Evolutionary conservation across 2,888 invertebrate species (phyloP).

Genomic region (Platycheirus albimanus): DNA sequence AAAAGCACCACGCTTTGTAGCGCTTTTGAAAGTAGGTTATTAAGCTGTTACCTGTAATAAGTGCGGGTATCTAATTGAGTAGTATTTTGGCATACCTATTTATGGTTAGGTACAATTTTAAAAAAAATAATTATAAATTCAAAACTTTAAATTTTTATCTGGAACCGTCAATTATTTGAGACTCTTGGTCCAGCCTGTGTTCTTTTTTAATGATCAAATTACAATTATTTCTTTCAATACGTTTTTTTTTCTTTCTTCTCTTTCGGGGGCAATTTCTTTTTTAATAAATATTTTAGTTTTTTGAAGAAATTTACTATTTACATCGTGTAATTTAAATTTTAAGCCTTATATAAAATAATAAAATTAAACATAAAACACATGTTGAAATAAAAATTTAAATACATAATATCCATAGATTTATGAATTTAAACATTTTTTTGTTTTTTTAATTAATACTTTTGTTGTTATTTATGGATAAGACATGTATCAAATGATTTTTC

Average conservation of each 20-base stretch:
- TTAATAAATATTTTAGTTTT: slow-evolving; percentile 36
- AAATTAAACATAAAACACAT: slow-evolving; percentile 6
- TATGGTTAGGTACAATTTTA: no score
- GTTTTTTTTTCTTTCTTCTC: slow-evolving; percentile 21
- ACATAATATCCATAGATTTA: slow-evolving; percentile 9
- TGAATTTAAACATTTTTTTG: slow-evolving; percentile 10
- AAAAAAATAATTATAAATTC: no score
- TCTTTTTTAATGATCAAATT: not conserved
- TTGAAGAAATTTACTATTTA: slow-evolving; percentile 57
- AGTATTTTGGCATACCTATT: no score
- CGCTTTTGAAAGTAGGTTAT: no score
- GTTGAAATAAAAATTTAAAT: slow-evolving; percentile 3
- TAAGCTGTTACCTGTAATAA: no score
- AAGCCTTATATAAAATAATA: not conserved
- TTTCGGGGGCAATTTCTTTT: slow-evolving; percentile 42
- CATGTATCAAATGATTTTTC: slow-evolving; percentile 51
- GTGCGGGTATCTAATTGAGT: no score
- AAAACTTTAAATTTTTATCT: no score
- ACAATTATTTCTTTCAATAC: slow-evolving; percentile 20
- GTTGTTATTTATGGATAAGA: slow-evolving; percentile 67
- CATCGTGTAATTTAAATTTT: slow-evolving; percentile 36
- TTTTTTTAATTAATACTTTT: slow-evolving; percentile 38
- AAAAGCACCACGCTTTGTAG: no score
- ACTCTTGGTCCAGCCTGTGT: slow-evolving; percentile 37
- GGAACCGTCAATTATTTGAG: no score